These are phyloP conservation scores for Caretta caretta DNA, from an alignment of 2,113 vertebrate species.

Conservation along the genomic window DNA sequence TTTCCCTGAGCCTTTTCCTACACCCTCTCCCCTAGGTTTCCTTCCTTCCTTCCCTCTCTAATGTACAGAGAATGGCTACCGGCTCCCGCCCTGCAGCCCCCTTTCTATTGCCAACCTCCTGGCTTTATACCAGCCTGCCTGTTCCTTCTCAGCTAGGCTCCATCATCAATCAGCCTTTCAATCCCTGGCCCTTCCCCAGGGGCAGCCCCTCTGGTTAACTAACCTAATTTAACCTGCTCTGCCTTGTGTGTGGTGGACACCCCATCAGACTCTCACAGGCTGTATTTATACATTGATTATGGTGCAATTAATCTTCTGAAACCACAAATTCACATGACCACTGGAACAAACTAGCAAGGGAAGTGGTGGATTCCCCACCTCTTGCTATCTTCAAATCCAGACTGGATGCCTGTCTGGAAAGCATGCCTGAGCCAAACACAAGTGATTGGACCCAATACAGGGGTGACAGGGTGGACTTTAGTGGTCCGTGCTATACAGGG, in stretches of 20 bases:
- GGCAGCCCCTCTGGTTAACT: background rate
- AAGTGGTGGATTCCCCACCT: background rate
- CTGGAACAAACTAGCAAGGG: constrained; percentile 19
- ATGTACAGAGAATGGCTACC: background rate
- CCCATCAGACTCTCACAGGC: background rate
- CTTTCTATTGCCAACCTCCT: background rate
- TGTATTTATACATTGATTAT: background rate
- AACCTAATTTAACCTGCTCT: background rate
- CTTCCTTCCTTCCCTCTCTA: background rate
- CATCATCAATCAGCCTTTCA: background rate
- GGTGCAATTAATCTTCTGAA: background rate
- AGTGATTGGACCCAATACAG: background rate
- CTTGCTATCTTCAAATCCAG: constrained; percentile 27
- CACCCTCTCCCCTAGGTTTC: background rate
- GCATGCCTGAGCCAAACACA: background rate
- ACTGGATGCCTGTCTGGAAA: background rate
- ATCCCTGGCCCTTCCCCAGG: background rate
- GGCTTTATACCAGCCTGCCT: background rate
- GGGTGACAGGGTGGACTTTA: background rate
- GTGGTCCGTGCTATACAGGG: background rate
- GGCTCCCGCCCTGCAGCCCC: background rate
- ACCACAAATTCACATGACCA: background rate
- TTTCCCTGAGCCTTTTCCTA: background rate
- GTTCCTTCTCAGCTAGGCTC: background rate
- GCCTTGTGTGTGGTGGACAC: background rate